A percentile compares a stretch with the other conserved stretches of the same genome.
phyloP scores from a whole-genome alignment of 2,888 invertebrate species.

The Ennomos quercinarius region DNA sequence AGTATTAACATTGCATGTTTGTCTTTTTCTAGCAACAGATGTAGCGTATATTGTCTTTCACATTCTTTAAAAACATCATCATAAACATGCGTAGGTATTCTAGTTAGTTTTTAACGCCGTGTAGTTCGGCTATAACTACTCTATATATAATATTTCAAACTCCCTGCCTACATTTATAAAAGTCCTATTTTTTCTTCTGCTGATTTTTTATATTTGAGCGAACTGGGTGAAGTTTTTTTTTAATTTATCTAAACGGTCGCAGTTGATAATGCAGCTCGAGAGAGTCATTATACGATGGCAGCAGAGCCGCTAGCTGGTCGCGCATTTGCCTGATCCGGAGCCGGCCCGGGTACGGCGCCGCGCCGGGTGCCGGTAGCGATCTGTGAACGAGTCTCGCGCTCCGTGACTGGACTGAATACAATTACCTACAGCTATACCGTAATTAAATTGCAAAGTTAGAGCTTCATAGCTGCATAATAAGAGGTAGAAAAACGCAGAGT shows the following conservation, averaged over 20 bases:
- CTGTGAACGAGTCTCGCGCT: conserved; percentile 51
- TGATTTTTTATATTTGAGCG: conserved; percentile 5
- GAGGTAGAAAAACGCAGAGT: conserved; percentile 57
- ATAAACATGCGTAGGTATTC: too few relatives aligned
- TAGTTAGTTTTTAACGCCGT: too few relatives aligned
- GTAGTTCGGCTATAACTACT: too few relatives aligned
- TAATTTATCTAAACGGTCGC: conserved; percentile 44
- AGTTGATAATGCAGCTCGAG: conserved; percentile 52
- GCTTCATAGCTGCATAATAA: conserved; percentile 62
- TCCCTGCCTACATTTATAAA: not conserved
- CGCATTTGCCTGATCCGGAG: conserved; percentile 39
- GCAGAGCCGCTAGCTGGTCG: conserved; percentile 12
- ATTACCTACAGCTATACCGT: conserved; percentile 59
- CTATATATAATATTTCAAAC: too few relatives aligned
- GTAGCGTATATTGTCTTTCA: too few relatives aligned
- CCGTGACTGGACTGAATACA: conserved; percentile 58
- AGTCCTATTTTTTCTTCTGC: too few relatives aligned
- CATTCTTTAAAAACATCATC: too few relatives aligned
- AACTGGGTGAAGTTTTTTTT: conserved; percentile 23
- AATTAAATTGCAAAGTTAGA: conserved; percentile 70
- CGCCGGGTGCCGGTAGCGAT: conserved; percentile 44
- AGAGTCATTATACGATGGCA: conserved; percentile 50
- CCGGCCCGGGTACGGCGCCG: conserved; percentile 16
- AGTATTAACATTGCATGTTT: too few relatives aligned
- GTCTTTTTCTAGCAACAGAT: too few relatives aligned